Conservation (phyloP, 2,113 vertebrate species). For the Synodontis membranacea region DNA sequence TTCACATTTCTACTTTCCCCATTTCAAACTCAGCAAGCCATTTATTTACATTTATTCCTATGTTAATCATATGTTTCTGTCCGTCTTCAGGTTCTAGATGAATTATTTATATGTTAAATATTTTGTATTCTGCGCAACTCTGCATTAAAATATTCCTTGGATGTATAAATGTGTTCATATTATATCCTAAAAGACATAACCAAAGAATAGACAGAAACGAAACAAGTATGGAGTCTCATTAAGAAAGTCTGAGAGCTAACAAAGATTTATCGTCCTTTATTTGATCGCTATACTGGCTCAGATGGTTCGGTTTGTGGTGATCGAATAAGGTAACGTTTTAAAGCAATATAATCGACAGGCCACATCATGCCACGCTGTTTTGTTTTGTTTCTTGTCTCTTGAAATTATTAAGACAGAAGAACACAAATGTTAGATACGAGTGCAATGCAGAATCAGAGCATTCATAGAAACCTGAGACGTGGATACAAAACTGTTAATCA, state of each 20-base stretch:
- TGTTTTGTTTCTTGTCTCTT: too few species aligned
- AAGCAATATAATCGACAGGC: not conserved
- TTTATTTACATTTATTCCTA: not conserved
- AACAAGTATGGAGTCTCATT: too few species aligned
- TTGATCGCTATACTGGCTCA: too few species aligned
- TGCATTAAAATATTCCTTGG: not conserved
- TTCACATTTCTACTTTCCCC: not conserved
- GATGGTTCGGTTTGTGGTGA: not conserved
- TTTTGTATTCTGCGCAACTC: not conserved
- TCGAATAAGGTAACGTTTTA: not conserved
- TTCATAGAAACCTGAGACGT: not conserved
- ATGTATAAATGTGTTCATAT: not conserved
- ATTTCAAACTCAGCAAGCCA: not conserved
- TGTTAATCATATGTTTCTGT: not conserved
- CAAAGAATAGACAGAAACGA: not conserved
- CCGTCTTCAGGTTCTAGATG: not conserved
- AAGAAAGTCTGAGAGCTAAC: too few species aligned
- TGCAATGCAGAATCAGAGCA: too few species aligned
- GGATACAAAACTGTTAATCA: too few species aligned
- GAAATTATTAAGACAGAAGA: not conserved
- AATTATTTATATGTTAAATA: not conserved
- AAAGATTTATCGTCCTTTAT: too few species aligned
- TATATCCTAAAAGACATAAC: not conserved
- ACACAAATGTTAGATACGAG: not conserved
- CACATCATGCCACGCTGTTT: not conserved